Percentiles rank a stretch among this genome's conserved stretches.
Conservation (phyloP, 2,113 vertebrate species). For the Pollachius pollachius region DNA sequence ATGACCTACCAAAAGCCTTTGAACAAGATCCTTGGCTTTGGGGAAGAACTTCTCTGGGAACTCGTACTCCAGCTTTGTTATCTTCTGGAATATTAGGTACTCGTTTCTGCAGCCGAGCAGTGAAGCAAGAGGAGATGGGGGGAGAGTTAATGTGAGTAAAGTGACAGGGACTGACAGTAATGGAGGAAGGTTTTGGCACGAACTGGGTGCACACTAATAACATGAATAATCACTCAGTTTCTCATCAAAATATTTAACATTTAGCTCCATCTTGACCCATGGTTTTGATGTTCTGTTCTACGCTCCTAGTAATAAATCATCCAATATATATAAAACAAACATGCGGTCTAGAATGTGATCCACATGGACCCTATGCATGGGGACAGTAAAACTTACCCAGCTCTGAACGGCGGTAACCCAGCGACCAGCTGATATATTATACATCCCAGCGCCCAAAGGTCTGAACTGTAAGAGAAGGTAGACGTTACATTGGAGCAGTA, state of each 20-base stretch:
- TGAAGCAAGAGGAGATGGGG: neutral
- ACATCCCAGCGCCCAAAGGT: slow-evolving; percentile 98
- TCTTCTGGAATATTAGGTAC: slow-evolving; percentile 99
- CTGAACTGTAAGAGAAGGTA: slow-evolving; percentile 72
- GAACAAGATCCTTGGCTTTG: slow-evolving; percentile 96
- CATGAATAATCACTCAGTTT: neutral
- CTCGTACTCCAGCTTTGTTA: slow-evolving; percentile 98
- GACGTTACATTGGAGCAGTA: neutral
- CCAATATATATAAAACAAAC: too few relatives aligned
- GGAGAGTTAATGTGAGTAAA: neutral
- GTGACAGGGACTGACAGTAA: neutral
- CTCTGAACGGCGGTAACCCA: slow-evolving; percentile 96
- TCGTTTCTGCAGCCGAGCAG: slow-evolving; percentile 82
- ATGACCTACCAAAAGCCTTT: slow-evolving; percentile 89
- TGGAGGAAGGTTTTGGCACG: too few relatives aligned
- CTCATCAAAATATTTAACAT: neutral
- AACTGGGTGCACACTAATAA: too few relatives aligned
- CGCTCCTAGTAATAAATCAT: too few relatives aligned
- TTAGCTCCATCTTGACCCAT: neutral
- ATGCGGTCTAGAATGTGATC: neutral
- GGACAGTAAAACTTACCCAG: slow-evolving; percentile 81
- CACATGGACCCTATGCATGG: neutral
- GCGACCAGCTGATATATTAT: slow-evolving; percentile 98
- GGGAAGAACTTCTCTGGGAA: slow-evolving; percentile 99
- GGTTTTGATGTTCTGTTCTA: too few relatives aligned